Evolutionary conservation across 2,888 invertebrate genomes (phyloP).

Genomic region (Mechanitis mazaeus): DNA sequence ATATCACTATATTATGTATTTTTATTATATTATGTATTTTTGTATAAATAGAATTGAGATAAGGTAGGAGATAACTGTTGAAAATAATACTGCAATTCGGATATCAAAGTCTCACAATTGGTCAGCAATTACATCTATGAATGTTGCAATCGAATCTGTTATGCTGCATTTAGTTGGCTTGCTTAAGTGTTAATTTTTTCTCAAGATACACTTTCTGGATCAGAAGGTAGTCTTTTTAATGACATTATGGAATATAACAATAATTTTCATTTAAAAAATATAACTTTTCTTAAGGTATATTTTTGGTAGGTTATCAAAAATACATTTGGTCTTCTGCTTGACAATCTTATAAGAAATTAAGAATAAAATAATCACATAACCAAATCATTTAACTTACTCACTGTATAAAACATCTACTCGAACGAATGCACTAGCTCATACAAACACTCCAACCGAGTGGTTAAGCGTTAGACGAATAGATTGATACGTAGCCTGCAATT

Average conservation of each 20-base stretch:
- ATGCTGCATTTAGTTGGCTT: conserved; percentile 35
- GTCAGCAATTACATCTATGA: conserved; percentile 52
- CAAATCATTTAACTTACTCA: not conserved
- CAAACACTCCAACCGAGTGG: conserved; percentile 31
- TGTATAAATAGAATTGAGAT: no score
- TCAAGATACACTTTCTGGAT: not conserved
- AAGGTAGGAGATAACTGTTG: conserved; percentile 31
- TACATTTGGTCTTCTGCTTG: no score
- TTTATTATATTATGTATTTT: no score
- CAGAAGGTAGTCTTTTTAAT: no score
- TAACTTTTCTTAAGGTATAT: no score
- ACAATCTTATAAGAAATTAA: not conserved
- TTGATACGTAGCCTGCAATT: conserved; percentile 59
- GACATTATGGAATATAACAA: no score
- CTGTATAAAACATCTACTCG: conserved; percentile 8
- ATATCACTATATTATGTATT: no score
- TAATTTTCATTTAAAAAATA: no score
- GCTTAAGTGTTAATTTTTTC: conserved; percentile 4
- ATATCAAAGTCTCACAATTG: conserved; percentile 49
- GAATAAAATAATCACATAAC: not conserved
- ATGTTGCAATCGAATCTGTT: conserved; percentile 34
- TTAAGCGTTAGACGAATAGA: conserved; percentile 45
- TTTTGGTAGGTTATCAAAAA: no score
- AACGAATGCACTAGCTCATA: conserved; percentile 6
- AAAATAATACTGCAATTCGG: conserved; percentile 48